Conservation (phyloP, 2,113 vertebrate genomes). For the Notarius quadriscutis region DNA sequence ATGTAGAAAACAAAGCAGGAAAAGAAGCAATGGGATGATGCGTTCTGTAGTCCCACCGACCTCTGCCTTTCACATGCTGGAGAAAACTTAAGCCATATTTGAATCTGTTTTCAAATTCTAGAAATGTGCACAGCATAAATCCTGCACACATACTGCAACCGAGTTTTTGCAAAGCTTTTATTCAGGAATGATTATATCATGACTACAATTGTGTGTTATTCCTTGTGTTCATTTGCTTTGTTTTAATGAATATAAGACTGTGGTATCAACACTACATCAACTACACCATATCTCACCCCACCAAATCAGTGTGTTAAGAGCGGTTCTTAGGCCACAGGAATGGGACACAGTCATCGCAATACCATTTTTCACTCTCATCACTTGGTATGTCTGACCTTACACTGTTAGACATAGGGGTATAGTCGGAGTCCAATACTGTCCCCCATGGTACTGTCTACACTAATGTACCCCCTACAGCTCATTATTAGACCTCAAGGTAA, state of each 20-base stretch:
- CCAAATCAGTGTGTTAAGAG: neutral
- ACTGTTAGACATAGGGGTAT: too few species aligned
- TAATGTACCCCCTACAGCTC: too few species aligned
- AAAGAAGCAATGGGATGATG: neutral
- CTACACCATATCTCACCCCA: neutral
- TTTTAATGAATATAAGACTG: neutral
- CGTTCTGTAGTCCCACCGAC: neutral
- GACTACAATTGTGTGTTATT: neutral
- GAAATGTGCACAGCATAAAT: neutral
- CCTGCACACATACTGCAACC: neutral
- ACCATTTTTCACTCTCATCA: neutral
- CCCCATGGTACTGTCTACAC: too few species aligned
- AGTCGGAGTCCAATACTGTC: too few species aligned
- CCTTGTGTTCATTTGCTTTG: neutral
- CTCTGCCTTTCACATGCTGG: neutral
- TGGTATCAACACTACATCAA: neutral
- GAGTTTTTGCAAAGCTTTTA: neutral
- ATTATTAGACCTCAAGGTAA: too few species aligned
- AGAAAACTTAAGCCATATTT: neutral
- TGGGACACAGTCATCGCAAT: neutral
- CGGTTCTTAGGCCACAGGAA: neutral
- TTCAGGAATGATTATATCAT: neutral
- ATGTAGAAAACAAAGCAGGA: neutral
- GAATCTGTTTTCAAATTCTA: neutral
- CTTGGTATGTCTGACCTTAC: neutral